Evolutionary conservation across 2,113 vertebrate species (phyloP).

Genomic region (Phalacrocorax brasilianus): DNA sequence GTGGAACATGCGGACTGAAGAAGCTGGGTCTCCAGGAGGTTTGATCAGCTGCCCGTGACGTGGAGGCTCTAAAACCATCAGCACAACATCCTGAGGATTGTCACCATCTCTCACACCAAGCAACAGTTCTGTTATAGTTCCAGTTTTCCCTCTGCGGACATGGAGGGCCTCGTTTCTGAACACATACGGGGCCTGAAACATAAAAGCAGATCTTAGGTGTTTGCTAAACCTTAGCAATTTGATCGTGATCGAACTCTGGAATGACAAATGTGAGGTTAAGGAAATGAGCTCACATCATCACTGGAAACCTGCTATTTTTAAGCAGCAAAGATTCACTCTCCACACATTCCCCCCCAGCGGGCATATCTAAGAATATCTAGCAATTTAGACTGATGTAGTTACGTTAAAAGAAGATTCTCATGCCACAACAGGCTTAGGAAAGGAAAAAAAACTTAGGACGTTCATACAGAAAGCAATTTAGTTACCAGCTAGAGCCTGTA

Average conservation of each 20-base stretch:
- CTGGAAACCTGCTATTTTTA: background rate
- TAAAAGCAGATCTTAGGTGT: background rate
- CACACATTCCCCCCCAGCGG: accelerated
- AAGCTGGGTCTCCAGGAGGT: slow-evolving; percentile 6
- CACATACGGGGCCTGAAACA: slow-evolving; percentile 82
- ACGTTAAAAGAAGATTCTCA: background rate
- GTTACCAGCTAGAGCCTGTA: background rate
- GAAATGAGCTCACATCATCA: background rate
- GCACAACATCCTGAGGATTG: slow-evolving; percentile 85
- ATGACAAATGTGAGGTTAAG: background rate
- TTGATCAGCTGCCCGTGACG: slow-evolving; percentile 78
- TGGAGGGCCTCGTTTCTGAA: slow-evolving; percentile 77
- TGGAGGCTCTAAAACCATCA: slow-evolving; percentile 83
- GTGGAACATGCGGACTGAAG: slow-evolving; percentile 63
- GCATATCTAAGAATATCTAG: background rate
- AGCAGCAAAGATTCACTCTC: background rate
- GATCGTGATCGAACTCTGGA: background rate
- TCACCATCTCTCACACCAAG: slow-evolving; percentile 87
- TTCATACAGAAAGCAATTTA: background rate
- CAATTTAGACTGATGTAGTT: background rate
- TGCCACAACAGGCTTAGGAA: background rate
- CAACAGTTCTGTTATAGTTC: slow-evolving; percentile 74
- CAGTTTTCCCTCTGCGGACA: slow-evolving; percentile 70
- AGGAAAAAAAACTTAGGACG: background rate
- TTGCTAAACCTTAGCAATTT: background rate